These are phyloP conservation scores for Alviniconcha marisindica DNA, from an alignment of 1,140 invertebrate genomes.

Conservation along the genomic window DNA sequence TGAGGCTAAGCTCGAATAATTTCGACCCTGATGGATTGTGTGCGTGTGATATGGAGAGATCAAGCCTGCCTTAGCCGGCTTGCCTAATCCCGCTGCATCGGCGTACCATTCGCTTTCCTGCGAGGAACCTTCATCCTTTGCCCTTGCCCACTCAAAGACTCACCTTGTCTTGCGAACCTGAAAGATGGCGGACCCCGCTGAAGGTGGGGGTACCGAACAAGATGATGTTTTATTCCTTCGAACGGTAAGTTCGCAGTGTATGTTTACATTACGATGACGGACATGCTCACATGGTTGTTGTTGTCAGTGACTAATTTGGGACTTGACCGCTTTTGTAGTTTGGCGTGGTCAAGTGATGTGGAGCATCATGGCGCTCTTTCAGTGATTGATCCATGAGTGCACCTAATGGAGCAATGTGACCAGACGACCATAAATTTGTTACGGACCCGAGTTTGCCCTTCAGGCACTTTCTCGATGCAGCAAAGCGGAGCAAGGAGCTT, in stretches of 20 bases:
- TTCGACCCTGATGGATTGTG: constrained; percentile 32
- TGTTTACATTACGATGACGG: too few species aligned
- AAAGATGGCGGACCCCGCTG: constrained; percentile 64
- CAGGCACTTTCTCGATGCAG: too few species aligned
- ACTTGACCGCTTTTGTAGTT: too few species aligned
- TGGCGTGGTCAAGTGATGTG: too few species aligned
- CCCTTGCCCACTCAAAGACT: constrained; percentile 19
- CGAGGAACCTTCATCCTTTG: constrained; percentile 6
- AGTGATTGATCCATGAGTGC: too few species aligned
- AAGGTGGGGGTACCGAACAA: constrained; percentile 64
- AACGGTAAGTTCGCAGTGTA: constrained; percentile 56
- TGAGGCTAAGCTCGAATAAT: constrained; percentile 41
- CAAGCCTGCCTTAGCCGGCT: constrained; percentile 23
- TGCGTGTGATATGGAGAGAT: constrained; percentile 31
- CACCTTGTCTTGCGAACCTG: constrained; percentile 13
- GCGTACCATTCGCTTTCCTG: not conserved
- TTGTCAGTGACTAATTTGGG: too few species aligned
- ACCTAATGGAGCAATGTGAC: too few species aligned
- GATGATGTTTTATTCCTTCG: constrained; percentile 67
- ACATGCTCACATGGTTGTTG: constrained; percentile 2
- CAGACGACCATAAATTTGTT: too few species aligned
- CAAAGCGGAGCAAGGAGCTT: too few species aligned
- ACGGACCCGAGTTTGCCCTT: too few species aligned
- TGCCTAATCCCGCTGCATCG: constrained; percentile 30
- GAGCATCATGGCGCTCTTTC: too few species aligned